Evolutionary conservation across 2,797 vertebrate genomes (phyloP), one percentile per base, ranked within the genome.

Genomic region (Kryptopterus vitreolus): DNA sequence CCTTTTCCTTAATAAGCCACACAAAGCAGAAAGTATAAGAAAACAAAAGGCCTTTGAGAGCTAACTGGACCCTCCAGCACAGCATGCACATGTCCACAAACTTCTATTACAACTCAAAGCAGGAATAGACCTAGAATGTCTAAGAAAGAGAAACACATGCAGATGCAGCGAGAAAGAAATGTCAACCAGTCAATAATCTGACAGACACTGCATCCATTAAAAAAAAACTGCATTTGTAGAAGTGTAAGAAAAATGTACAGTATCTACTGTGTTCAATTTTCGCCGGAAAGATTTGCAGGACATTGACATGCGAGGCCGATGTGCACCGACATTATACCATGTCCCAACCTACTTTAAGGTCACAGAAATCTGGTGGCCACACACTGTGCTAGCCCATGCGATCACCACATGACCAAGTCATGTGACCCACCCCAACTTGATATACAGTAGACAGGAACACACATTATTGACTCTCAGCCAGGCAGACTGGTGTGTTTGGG

Each of bases 21-120:
- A 92, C 90, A 92, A 90, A 86, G 82, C 88, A 59, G 79, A 78
- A 82, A 70, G 76, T 88, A 89, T 83, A 86, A 87, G 85, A 90
- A 82, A 89, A 92, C 90, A 91, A 93, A 90, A 86, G 84, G 79
- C 87, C 87, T 89, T 89, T 89, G 85, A 52, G 46, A 31, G 48
- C 61, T 48, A 61, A 89, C 72, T 85, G 81, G 59, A 71, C 26
- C 43, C 66, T 69, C 15, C 29, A 57, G 48, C n/a, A 53, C 55
- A 70, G 76, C 52, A 57, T n/a, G 82, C 76, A 87, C 52, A 80
- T 58, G 69, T 79, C 68, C 83, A 62, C 38, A 50, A 57, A 84
- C 4, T 0, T 71, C 29, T 71, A 73, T 43, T 66, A 63, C 69
- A 52, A n/a, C 78, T 81, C 75, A 79, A 57, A 81, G 26, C 31